phyloP scores from a whole-genome alignment of 2,888 invertebrate genomes.

The Eupsilia transversa region DNA sequence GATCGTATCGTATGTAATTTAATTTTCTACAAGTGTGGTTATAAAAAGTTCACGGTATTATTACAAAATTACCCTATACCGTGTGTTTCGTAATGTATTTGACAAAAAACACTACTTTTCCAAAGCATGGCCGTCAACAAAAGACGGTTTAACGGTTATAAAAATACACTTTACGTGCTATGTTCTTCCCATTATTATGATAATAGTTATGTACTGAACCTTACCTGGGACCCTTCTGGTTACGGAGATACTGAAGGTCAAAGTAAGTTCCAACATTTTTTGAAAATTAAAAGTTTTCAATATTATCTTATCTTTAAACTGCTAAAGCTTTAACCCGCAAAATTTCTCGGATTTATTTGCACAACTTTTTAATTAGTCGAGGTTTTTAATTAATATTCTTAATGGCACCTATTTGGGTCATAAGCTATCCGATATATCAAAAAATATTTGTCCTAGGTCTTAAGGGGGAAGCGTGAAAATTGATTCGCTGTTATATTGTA shows the following conservation, averaged over 20 bases:
- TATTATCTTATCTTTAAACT: too few relatives aligned
- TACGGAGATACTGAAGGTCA: neutral
- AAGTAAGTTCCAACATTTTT: too few relatives aligned
- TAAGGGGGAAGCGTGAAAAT: too few relatives aligned
- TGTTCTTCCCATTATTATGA: neutral
- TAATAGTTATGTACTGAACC: neutral
- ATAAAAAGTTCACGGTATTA: constrained; percentile 44
- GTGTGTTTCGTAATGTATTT: constrained; percentile 11
- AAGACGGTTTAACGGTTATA: neutral
- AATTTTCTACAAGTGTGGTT: constrained; percentile 44
- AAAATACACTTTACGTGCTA: neutral
- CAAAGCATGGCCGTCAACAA: neutral
- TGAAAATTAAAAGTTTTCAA: too few relatives aligned
- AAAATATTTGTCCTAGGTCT: too few relatives aligned
- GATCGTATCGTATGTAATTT: constrained; percentile 53
- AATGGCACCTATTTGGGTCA: too few relatives aligned
- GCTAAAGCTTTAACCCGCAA: too few relatives aligned
- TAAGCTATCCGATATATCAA: too few relatives aligned
- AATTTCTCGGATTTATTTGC: too few relatives aligned
- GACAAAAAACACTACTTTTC: constrained; percentile 27
- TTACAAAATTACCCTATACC: constrained; percentile 41
- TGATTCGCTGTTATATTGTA: too few relatives aligned
- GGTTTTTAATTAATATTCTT: too few relatives aligned
- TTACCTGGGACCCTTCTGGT: neutral
- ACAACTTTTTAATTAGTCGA: too few relatives aligned